Evolutionary conservation across 2,888 invertebrate genomes (phyloP), one percentile per base, ranked within the genome.

Genomic region (Ashinkailepas kermadecensis): DNA sequence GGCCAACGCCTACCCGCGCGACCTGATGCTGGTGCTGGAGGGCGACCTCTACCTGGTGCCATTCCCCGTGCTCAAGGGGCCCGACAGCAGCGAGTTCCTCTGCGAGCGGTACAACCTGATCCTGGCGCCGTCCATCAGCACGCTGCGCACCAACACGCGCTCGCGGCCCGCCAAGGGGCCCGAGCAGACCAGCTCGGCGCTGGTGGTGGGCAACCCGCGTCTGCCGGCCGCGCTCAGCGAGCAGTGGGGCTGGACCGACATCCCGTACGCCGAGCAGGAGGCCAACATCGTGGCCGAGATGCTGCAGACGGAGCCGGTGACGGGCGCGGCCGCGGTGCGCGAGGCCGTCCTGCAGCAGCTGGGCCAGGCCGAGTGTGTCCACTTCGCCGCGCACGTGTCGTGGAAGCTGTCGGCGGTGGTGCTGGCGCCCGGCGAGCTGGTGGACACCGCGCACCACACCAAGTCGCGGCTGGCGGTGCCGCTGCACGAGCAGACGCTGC

Each of bases 321-420:
- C 87, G 74, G 89, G 89, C 58, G 85, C 85, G 0, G 86, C 86
- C 81, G 97, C 97, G 15, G 96, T 94, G 58, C 96, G 96, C 87
- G 95, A 95, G 86, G 92, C 93, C 0, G 93, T 97, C 0, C 86
- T 97, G 11, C 90, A 92, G 0, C 94, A 95, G 85, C 89, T 97
- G 18, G 91, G 94, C 0, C 86, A 87, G 82, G 95, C 95, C 0
- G 95, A 96, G 87, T 97, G 95, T 86, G 92, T 97, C 9, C 97
- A 97, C 87, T 92, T 97, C 85, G 95, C 97, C 0, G 94, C 95
- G 0, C 97, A 97, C 86, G 91, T 97, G 21, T 94, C 95, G 81
- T 97, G 97, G 97, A 95, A 95, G 86, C 89, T 95, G 59, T 93
- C 94, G 0, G 95, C 94, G 2, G 91, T 96, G n/a, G 93, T 96